Conservation (phyloP, 2,113 vertebrate species). For the Sakesphorus luctuosus region DNA sequence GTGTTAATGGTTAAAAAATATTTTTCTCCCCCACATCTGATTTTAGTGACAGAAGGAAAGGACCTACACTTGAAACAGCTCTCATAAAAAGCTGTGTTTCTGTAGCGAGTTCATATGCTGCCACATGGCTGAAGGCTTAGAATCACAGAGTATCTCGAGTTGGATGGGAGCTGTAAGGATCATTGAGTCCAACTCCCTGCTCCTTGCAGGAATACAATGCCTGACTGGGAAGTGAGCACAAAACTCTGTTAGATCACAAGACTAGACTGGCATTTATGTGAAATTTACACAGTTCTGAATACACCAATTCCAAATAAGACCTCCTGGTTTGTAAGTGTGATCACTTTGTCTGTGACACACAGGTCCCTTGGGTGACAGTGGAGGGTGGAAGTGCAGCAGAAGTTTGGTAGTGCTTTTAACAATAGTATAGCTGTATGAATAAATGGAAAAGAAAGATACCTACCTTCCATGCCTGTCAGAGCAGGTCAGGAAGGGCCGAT, state of each 20-base stretch:
- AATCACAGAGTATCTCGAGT: neutral
- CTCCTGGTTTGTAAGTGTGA: neutral
- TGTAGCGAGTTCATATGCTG: neutral
- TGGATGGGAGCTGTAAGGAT: neutral
- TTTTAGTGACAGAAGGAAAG: neutral
- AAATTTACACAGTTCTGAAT: neutral
- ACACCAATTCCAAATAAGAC: neutral
- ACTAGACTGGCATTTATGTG: neutral
- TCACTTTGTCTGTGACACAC: neutral
- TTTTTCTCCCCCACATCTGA: neutral
- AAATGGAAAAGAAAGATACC: neutral
- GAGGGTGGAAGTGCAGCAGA: neutral
- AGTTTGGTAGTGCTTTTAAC: neutral
- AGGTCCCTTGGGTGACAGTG: neutral
- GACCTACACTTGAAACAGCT: neutral
- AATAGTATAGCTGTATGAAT: neutral
- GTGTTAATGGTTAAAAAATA: slow-evolving; percentile 38
- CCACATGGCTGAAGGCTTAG: neutral
- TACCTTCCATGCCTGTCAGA: neutral
- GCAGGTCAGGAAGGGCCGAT: neutral
- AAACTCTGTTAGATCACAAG: neutral
- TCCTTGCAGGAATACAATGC: neutral
- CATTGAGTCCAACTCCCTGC: neutral
- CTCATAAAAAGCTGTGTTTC: neutral
- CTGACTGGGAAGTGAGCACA: neutral